phyloP scores from a whole-genome alignment of 2,888 invertebrate species.

The Spodoptera picta region DNA sequence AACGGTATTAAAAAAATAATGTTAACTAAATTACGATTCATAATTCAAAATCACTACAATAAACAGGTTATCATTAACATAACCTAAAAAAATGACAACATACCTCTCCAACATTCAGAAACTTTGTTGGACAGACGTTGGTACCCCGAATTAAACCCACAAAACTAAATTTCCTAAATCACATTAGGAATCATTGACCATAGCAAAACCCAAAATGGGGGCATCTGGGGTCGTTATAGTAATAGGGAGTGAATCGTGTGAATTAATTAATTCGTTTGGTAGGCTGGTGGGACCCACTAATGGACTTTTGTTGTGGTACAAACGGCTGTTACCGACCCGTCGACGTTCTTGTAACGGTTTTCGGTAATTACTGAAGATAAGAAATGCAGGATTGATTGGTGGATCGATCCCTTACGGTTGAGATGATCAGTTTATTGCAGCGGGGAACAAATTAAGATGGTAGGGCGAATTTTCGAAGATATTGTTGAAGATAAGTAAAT shows the following conservation, averaged over 20 bases:
- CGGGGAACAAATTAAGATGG: constrained; percentile 10
- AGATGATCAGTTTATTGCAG: constrained; percentile 6
- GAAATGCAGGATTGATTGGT: constrained; percentile 43
- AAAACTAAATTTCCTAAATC: constrained; percentile 43
- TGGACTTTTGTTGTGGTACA: constrained; percentile 77
- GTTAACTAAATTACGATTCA: too few relatives aligned
- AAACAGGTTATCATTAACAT: too few relatives aligned
- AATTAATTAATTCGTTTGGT: constrained; percentile 74
- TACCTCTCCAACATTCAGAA: neutral
- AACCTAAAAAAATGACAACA: neutral
- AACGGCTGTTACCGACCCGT: constrained; percentile 56
- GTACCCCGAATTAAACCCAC: constrained; percentile 9
- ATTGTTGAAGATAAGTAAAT: neutral
- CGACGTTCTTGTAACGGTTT: constrained; percentile 39
- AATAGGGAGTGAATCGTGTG: constrained; percentile 63
- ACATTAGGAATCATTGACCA: constrained; percentile 55
- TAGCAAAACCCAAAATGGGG: constrained; percentile 43
- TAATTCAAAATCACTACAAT: too few relatives aligned
- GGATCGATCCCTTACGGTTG: constrained; percentile 13
- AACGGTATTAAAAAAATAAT: too few relatives aligned
- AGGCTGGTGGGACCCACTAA: constrained; percentile 62
- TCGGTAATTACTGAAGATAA: constrained; percentile 52
- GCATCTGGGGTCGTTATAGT: constrained; percentile 48
- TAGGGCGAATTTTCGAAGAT: constrained; percentile 3
- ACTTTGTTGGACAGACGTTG: neutral